Base-by-base conservation (phyloP, 2,888 invertebrate genomes). In the Parnassius glacialis region DNA sequence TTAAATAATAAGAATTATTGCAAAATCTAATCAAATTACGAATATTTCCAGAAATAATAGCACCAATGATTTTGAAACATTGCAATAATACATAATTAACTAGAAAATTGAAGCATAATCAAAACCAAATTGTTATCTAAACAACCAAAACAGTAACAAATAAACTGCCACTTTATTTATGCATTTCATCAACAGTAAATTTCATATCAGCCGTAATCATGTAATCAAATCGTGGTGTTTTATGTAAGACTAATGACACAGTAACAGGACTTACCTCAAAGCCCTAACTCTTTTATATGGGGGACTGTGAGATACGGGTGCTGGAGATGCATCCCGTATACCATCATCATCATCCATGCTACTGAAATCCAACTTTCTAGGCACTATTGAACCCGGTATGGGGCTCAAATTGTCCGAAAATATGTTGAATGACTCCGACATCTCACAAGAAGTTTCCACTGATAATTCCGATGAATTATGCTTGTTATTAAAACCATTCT, bases 251-350 rank as follows among this genome's bases (percentile, higher is more conserved):
- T 44, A 54, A 47, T 68, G 70, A 71, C 52, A 45, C 42, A 12
- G 72, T 68, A 64, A 5, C 52, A 41, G 58, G 56, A 78, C 83
- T 76, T 83, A 92, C 92, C 90, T 89, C 52, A 94, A 79, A 7
- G 93, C 93, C 67, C 93, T 84, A 34, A 94, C 93, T 72, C 93
- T 87, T 68, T 93, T 92, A 71, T 93, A 94, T 0, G 94, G 93
- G 11, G 93, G 93, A 71, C 89, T 90, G 54, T 83, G 77, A 2
- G 90, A 80, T 45, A 76, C 74, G 9, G 87, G 84, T 20, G 85
- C 76, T 52, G 83, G 80, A 16, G 83, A 77, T 65, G 77, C 78
- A 65, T 83, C 75, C 66, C 79, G 82, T 51, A 85, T 78, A 74
- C 88, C 88, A 25, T 90, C 90, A 65, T 90, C 90, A 70, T 89